A percentile compares a stretch with the other conserved stretches of the same genome.
phyloP scores from a whole-genome alignment of 2,113 vertebrate species.

The Anguilla japonica region DNA sequence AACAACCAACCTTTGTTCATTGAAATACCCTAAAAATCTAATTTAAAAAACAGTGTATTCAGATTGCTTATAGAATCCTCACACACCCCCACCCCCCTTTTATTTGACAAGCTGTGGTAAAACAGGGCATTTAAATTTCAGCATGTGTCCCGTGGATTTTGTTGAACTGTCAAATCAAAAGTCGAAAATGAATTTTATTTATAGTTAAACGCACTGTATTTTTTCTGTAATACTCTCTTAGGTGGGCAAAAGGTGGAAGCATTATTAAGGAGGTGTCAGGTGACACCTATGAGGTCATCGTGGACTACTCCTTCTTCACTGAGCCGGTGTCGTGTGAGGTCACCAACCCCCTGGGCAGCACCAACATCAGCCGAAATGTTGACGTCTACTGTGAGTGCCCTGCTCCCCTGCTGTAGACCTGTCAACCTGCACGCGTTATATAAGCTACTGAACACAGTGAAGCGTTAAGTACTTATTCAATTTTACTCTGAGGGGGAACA shows the following conservation, averaged over 20 bases:
- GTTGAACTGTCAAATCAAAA: neutral
- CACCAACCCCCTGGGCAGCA: conserved; percentile 92
- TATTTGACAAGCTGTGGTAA: too few relatives aligned
- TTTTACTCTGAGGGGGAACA: too few relatives aligned
- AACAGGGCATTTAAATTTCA: neutral
- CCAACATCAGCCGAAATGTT: conserved; percentile 94
- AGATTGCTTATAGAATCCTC: neutral
- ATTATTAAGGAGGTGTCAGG: conserved; percentile 89
- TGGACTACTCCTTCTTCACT: conserved; percentile 94
- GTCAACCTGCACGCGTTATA: neutral
- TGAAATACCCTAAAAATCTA: neutral
- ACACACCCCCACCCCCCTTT: too few relatives aligned
- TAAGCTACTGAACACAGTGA: neutral
- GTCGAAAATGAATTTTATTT: neutral
- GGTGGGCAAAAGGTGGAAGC: conserved; percentile 95
- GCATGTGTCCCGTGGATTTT: neutral
- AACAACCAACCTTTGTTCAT: neutral
- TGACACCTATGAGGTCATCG: conserved; percentile 86
- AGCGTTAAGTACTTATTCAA: too few relatives aligned
- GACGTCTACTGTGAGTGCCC: conserved; percentile 92
- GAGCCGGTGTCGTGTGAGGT: conserved; percentile 96
- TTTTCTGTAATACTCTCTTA: conserved; percentile 40
- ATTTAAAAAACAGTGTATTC: neutral
- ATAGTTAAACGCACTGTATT: neutral
- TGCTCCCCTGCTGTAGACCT: neutral